Evolutionary conservation across 2,797 vertebrate species (phyloP).

Genomic region (Cercopithecus hamlyni): DNA sequence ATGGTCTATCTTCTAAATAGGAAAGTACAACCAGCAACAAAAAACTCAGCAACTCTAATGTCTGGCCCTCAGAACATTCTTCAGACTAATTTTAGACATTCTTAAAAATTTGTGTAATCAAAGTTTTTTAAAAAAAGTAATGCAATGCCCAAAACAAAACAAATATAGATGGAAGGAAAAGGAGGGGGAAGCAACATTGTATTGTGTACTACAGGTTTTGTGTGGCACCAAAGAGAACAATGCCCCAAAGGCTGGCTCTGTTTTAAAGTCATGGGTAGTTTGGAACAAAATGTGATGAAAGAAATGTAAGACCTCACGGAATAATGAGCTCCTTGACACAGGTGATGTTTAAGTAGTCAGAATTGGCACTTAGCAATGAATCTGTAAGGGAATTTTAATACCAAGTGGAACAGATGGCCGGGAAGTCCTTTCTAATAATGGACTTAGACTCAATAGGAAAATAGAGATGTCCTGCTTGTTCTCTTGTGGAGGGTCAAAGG

Average conservation of each 20-base stretch:
- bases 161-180: neutral
- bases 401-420: neutral
- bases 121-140: neutral
- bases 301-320: neutral
- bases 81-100: neutral
- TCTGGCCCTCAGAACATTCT: slow-evolving; percentile 11
- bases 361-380: neutral
- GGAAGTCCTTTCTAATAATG: neutral
- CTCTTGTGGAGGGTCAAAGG: neutral
- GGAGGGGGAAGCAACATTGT: neutral
- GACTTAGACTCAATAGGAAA: neutral
- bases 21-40: neutral
- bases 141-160: neutral
- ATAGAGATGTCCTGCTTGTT: neutral
- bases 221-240: neutral
- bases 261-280: neutral
- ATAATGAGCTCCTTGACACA: neutral
- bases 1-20: slow-evolving; percentile 9
- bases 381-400: neutral
- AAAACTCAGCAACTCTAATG: neutral
- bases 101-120: neutral
- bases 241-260: neutral
- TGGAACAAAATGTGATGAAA: neutral
- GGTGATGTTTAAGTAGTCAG: neutral
- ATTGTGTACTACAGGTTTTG: neutral